Percentiles rank a stretch among this genome's conserved stretches.
Evolutionary conservation across 2,113 vertebrate species (phyloP).

Genomic region (Melospiza georgiana): DNA sequence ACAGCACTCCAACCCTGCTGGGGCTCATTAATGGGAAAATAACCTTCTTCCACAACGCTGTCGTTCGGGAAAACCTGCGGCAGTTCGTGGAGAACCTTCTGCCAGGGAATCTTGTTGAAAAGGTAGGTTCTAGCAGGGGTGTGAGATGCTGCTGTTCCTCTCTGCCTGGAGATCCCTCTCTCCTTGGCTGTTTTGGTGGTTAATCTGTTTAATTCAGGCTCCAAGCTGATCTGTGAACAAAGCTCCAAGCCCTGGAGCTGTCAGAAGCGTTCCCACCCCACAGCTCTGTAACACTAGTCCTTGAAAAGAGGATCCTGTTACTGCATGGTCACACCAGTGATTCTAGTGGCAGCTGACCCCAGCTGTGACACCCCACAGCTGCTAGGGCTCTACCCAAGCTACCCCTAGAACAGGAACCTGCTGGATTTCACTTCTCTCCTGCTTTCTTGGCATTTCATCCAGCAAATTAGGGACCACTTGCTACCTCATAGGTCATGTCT

Average conservation of each 20-base stretch:
- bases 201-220: not conserved
- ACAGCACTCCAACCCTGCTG: constrained; percentile 91
- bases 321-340: fast-evolving
- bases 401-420: not conserved
- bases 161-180: no score
- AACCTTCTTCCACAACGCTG: constrained; percentile 92
- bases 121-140: constrained; percentile 64
- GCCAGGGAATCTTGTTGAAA: constrained; percentile 89
- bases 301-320: not conserved
- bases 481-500: fast-evolving
- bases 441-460: not conserved
- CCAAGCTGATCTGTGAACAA: not conserved
- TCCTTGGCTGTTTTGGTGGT: not conserved
- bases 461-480: fast-evolving
- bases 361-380: not conserved
- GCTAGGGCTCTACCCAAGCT: not conserved
- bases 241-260: not conserved
- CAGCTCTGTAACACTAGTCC: fast-evolving
- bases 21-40: constrained; percentile 90
- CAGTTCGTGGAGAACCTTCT: constrained; percentile 94
- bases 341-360: not conserved
- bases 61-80: constrained; percentile 86
- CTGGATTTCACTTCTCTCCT: not conserved
- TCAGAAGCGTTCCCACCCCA: fast-evolving
- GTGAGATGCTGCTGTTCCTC: fast-evolving